Evolutionary conservation across 2,888 invertebrate species (phyloP).

Genomic region (Cantharis flavilabris): DNA sequence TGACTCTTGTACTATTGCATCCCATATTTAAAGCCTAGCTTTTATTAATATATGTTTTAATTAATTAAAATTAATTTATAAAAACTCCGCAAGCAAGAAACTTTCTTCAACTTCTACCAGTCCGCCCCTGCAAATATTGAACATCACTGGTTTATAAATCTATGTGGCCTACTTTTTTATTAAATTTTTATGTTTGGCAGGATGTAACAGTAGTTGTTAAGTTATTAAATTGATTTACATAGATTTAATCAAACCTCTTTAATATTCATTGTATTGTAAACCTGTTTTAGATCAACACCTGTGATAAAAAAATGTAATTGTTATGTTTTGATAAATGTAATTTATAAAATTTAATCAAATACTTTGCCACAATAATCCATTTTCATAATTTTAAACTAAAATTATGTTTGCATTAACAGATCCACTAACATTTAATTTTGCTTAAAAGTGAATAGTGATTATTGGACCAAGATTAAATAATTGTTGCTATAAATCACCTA

Average conservation of each 20-base stretch:
- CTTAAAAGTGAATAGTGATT: constrained; percentile 40
- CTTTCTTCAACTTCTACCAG: not conserved
- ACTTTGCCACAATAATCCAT: not conserved
- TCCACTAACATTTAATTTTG: not conserved
- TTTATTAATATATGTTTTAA: too few relatives aligned
- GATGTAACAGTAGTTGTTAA: not conserved
- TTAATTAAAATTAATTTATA: too few relatives aligned
- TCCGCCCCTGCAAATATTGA: not conserved
- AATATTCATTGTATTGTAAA: not conserved
- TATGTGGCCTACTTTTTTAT: not conserved
- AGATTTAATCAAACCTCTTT: not conserved
- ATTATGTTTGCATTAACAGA: not conserved
- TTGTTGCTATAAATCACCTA: constrained; percentile 28
- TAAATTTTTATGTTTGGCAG: not conserved
- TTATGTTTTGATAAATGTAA: not conserved
- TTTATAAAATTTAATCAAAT: not conserved
- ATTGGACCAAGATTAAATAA: constrained; percentile 46
- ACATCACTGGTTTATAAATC: not conserved
- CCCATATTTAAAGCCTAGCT: too few relatives aligned
- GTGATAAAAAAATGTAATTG: not conserved
- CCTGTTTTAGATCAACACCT: not conserved
- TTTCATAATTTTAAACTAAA: not conserved
- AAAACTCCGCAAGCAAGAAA: too few relatives aligned
- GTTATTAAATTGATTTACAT: not conserved
- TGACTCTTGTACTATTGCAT: too few relatives aligned